Conservation (phyloP, 2,888 invertebrate species). For the Melikaiella ostensackeni region DNA sequence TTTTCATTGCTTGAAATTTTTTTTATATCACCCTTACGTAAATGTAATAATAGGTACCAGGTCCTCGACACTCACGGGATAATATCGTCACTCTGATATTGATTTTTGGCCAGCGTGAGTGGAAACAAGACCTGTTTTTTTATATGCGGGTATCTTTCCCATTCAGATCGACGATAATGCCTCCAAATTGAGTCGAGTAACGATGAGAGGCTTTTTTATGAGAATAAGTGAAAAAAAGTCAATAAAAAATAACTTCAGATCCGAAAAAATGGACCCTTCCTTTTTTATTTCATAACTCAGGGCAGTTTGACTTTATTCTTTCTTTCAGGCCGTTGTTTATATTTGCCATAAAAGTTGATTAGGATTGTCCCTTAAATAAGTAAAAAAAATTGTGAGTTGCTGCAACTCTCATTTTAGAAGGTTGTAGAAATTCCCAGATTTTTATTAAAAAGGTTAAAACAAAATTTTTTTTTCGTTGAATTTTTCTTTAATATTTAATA, state of each 20-base stretch:
- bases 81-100: constrained; percentile 36
- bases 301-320: neutral
- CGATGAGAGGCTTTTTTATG: constrained; percentile 10
- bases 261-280: neutral
- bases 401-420: neutral
- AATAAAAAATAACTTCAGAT: neutral
- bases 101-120: constrained; percentile 32
- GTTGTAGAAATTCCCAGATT: neutral
- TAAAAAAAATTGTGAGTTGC: neutral
- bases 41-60: neutral
- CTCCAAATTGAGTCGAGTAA: constrained; percentile 45
- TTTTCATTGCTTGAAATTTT: too few relatives aligned
- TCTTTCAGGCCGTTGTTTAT: neutral
- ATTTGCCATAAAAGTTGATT: neutral
- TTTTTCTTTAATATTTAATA: too few relatives aligned
- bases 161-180: constrained; percentile 42
- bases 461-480: neutral
- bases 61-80: neutral
- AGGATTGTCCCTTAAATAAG: neutral
- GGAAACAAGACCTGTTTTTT: neutral
- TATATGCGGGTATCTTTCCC: constrained; percentile 33
- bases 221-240: neutral
- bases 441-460: neutral
- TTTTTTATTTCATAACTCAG: neutral
- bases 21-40: too few relatives aligned